Percentiles rank a stretch among this genome's conserved stretches.
Conservation (phyloP, 2,797 vertebrate genomes). For the Labroides dimidiatus region DNA sequence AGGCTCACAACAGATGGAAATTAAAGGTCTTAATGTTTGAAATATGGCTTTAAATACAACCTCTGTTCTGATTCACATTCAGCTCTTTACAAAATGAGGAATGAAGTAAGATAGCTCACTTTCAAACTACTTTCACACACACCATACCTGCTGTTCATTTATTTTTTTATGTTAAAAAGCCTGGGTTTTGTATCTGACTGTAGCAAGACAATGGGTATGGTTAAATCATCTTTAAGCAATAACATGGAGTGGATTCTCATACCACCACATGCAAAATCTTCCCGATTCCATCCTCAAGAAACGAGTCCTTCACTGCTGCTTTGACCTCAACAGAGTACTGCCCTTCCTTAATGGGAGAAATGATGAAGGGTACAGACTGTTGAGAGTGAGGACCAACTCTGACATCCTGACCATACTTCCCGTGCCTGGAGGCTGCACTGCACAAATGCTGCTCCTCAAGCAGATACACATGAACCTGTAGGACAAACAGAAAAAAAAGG, state of each 20-base stretch:
- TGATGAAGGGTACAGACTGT: conserved; percentile 79
- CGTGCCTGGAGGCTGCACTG: conserved; percentile 85
- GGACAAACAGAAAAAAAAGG: neutral
- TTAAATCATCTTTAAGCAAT: too few relatives aligned
- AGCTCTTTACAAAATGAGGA: too few relatives aligned
- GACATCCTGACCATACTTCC: conserved; percentile 73
- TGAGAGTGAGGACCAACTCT: conserved; percentile 65
- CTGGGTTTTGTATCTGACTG: too few relatives aligned
- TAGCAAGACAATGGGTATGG: too few relatives aligned
- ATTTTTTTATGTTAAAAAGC: too few relatives aligned
- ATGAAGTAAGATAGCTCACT: too few relatives aligned
- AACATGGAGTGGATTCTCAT: conserved; percentile 55
- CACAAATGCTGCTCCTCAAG: conserved; percentile 83
- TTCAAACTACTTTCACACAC: too few relatives aligned
- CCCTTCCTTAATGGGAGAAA: conserved; percentile 86
- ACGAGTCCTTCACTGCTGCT: conserved; percentile 74
- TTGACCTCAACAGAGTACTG: conserved; percentile 84
- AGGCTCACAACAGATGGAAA: too few relatives aligned
- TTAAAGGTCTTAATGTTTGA: too few relatives aligned
- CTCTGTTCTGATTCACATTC: too few relatives aligned
- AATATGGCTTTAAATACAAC: too few relatives aligned
- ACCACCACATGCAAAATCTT: conserved; percentile 90
- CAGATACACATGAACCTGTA: conserved; percentile 86
- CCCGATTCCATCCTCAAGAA: conserved; percentile 79
- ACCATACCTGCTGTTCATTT: too few relatives aligned